Base-by-base conservation (phyloP, 2,888 invertebrate species). In the Anarsia innoxiella region DNA sequence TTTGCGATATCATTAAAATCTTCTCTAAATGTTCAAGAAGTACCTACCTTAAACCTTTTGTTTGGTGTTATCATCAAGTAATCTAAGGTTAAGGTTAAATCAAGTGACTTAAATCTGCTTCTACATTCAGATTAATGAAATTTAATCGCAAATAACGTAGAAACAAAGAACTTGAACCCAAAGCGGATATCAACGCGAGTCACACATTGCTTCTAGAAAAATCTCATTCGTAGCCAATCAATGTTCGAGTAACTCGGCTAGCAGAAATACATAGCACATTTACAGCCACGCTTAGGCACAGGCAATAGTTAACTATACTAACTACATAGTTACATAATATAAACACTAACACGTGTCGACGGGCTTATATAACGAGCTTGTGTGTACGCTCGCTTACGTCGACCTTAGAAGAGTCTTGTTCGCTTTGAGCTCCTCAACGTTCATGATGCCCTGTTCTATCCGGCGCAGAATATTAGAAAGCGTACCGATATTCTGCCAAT, bases 311-410 rank as follows among this genome's bases (percentile, higher is more conserved):
- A n/a, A n/a, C 15, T 25, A 3, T 19, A 32, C 34, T 41, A 35
- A 37, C 30, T 41, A 39, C 37, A 53, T 53, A 50, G 57, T 72
- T 71, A 68, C 59, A 66, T 71, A 72, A 73, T 60, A 67, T 66
- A 70, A 68, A 73, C 66, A 71, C 45, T 48, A 61, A 66, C 73
- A 70, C 68, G 70, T 71, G 71, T 65, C 61, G 57, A 45, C 53
- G 50, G 42, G 53, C 49, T 66, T 65, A 59, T 66, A 53, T 61
- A 67, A 62, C 42, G 32, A 15, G 53, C 49, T 56, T 51, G 46
- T 61, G 59, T 64, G 54, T 49, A 53, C 44, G 54, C 48, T 12
- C 16, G 19, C 31, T 13, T 32, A 42, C 51, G 49, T 44, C 33
- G 47, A 51, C 41, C 39, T 40, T 26, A 41, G 42, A 42, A 42